A percentile compares a stretch with the other conserved stretches of the same genome.
These are phyloP conservation scores for Lichenostomus cassidix DNA, from an alignment of 2,113 vertebrate genomes.

Conservation along the genomic window DNA sequence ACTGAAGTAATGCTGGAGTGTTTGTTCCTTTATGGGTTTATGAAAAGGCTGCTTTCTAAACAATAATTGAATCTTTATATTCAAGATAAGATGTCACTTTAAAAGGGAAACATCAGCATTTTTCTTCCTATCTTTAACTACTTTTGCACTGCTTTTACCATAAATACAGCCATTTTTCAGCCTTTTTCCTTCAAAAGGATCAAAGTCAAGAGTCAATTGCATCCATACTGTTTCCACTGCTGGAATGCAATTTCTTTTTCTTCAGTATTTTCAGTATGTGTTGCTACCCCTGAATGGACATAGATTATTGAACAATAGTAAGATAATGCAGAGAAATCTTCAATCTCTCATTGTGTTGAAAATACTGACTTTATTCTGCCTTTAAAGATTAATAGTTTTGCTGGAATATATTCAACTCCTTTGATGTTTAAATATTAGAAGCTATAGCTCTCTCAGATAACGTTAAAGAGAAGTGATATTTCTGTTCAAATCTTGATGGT, in stretches of 20 bases:
- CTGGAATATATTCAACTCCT: not conserved
- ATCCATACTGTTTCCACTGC: not conserved
- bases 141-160: not conserved
- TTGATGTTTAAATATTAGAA: conserved; percentile 29
- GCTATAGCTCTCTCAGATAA: not conserved
- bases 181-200: not conserved
- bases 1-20: not conserved
- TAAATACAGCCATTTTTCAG: not conserved
- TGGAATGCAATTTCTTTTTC: not conserved
- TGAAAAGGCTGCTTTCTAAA: not conserved
- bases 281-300: not conserved
- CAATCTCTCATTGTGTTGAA: not conserved
- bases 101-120: not conserved
- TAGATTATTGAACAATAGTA: not conserved
- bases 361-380: not conserved
- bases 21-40: not conserved
- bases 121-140: not conserved
- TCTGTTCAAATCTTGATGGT: not conserved
- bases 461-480: not conserved
- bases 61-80: not conserved
- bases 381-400: conserved; percentile 19
- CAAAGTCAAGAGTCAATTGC: not conserved
- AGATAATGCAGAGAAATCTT: conserved; percentile 3
- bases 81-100: not conserved
- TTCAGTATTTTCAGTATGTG: not conserved